Percentiles rank a stretch among this genome's conserved stretches.
phyloP scores from a whole-genome alignment of 1,140 invertebrate species.

The Drosophila virilis region DNA sequence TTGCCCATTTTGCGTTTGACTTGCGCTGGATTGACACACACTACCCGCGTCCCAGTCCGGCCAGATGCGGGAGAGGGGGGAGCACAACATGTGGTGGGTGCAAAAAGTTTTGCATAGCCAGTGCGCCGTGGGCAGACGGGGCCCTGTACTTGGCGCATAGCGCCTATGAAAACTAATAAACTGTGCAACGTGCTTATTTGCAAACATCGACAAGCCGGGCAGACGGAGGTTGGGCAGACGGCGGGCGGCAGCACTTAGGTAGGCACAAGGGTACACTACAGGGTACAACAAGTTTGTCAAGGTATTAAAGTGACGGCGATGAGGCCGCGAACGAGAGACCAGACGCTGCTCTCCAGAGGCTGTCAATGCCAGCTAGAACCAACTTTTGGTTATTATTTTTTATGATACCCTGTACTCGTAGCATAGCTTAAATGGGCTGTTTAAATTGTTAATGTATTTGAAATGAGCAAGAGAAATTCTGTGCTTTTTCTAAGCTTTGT shows the following conservation, averaged over 20 bases:
- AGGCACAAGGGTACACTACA: conserved; percentile 11
- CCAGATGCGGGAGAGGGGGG: background rate
- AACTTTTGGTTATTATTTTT: conserved; percentile 17
- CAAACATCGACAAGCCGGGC: conserved; percentile 61
- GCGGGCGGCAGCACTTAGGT: background rate
- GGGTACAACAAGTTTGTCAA: conserved; percentile 40
- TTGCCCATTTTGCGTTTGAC: conserved; percentile 74
- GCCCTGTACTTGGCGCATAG: conserved; percentile 10
- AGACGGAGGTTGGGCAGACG: background rate
- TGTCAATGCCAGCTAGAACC: conserved; percentile 11
- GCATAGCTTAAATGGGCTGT: background rate
- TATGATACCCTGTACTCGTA: conserved; percentile 4
- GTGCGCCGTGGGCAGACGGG: conserved; percentile 4
- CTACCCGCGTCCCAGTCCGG: background rate
- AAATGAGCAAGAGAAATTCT: background rate
- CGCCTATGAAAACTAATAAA: conserved; percentile 82
- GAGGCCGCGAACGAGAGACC: conserved; percentile 8
- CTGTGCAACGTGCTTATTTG: conserved; percentile 81
- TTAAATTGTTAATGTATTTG: conserved; percentile 15
- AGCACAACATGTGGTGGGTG: conserved; percentile 16
- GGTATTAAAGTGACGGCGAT: conserved; percentile 34
- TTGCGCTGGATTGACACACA: conserved; percentile 67
- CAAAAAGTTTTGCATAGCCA: conserved; percentile 57
- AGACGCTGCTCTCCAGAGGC: conserved; percentile 3
- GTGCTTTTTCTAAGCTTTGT: too few relatives aligned